These are phyloP conservation scores for Excalfactoria chinensis DNA, from an alignment of 2,113 vertebrate species.

Conservation along the genomic window DNA sequence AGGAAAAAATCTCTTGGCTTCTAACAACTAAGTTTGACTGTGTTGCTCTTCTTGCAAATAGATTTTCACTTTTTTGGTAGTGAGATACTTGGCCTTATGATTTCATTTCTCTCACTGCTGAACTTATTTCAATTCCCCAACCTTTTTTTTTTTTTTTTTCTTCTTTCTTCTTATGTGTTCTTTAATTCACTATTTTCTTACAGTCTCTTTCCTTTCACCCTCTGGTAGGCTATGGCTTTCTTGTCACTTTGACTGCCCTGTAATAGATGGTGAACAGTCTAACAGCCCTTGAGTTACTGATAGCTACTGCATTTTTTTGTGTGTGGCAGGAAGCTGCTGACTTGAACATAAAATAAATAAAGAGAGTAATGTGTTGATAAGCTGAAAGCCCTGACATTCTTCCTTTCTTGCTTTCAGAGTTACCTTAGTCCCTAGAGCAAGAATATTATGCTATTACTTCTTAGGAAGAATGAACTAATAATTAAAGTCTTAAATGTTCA, in stretches of 20 bases:
- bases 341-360: slow-evolving; percentile 48
- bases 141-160: neutral
- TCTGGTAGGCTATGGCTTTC: neutral
- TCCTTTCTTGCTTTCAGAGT: slow-evolving; percentile 10
- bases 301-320: neutral
- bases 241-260: slow-evolving; percentile 1
- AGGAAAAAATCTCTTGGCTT: neutral
- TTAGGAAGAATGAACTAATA: slow-evolving; percentile 7
- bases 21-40: neutral
- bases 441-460: neutral
- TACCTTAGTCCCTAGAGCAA: neutral
- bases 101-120: neutral
- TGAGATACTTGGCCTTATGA: neutral
- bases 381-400: neutral
- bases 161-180: neutral
- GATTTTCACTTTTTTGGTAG: neutral
- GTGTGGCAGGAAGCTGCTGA: neutral
- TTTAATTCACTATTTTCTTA: neutral
- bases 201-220: neutral
- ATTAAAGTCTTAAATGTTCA: neutral
- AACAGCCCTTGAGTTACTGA: neutral
- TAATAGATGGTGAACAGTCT: neutral
- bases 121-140: neutral
- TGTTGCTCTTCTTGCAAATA: neutral
- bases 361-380: slow-evolving; percentile 7